A percentile compares a stretch with the other conserved stretches of the same genome.
Evolutionary conservation across 2,797 vertebrate species (phyloP).

Genomic region (Aphelocoma californica): DNA sequence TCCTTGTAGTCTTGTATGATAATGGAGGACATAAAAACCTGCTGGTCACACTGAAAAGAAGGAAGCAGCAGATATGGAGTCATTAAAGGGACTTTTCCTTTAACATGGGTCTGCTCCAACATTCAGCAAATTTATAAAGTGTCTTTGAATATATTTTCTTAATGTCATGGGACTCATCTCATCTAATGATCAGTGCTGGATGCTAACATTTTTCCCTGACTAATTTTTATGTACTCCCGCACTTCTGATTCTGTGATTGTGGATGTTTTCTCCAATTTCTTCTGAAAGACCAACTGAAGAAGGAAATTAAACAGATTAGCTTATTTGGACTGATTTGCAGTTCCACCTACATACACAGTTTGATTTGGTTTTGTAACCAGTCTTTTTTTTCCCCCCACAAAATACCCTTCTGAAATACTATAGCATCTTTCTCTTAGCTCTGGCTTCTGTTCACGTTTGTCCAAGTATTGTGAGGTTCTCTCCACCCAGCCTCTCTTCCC

Average conservation of each 20-base stretch:
- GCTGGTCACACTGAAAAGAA: neutral
- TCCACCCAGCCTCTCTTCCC: neutral
- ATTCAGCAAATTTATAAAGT: neutral
- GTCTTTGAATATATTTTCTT: neutral
- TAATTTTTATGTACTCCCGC: neutral
- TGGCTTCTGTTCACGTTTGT: neutral
- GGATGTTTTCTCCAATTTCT: constrained; percentile 1
- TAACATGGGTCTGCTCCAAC: neutral
- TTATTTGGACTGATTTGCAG: neutral
- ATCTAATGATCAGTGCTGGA: neutral
- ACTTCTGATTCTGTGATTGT: neutral
- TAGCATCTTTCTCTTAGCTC: neutral
- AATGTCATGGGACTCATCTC: neutral
- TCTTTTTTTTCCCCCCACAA: rapidly evolving
- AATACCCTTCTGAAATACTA: neutral
- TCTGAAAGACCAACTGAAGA: neutral
- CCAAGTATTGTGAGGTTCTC: neutral
- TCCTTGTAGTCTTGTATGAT: neutral
- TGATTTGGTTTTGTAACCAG: neutral
- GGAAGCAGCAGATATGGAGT: neutral
- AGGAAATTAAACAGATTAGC: neutral
- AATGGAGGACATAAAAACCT: neutral
- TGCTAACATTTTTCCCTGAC: neutral
- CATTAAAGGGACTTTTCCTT: neutral
- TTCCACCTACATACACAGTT: neutral